phyloP scores from a whole-genome alignment of 1,140 invertebrate genomes.

The Augochlora pura region DNA sequence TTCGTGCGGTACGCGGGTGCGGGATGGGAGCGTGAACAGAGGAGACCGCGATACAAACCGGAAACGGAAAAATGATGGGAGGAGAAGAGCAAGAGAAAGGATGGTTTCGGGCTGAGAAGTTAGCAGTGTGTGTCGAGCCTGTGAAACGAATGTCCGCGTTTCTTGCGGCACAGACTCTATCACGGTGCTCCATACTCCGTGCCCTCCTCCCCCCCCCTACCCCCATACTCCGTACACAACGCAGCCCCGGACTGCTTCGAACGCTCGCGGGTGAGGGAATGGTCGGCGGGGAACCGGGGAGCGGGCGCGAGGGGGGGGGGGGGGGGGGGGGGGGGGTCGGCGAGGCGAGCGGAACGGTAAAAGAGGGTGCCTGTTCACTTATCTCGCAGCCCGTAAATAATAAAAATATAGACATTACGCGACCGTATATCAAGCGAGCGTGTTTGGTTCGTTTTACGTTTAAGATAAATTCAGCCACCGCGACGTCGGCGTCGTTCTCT shows the following conservation, averaged over 20 bases:
- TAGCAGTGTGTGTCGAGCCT: conserved; percentile 65
- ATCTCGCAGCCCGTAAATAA: conserved; percentile 74
- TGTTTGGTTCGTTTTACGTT: conserved; percentile 70
- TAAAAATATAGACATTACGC: conserved; percentile 76
- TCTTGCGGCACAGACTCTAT: conserved; percentile 72
- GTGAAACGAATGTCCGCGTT: conserved; percentile 70
- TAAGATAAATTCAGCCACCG: conserved; percentile 69
- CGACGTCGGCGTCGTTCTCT: conserved; percentile 47
- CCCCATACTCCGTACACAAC: too few relatives aligned
- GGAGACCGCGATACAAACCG: conserved; percentile 37
- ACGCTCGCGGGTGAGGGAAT: not conserved
- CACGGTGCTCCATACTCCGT: conserved; percentile 61
- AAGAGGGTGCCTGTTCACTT: conserved; percentile 66
- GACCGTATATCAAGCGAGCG: conserved; percentile 70
- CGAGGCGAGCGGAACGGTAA: conserved; percentile 12
- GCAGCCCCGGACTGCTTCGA: conserved; percentile 36
- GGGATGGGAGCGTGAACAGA: conserved; percentile 44
- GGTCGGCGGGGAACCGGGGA: too few relatives aligned
- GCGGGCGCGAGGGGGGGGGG: conserved; percentile 2
- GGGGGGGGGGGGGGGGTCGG: conserved; percentile 1
- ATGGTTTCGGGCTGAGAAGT: conserved; percentile 62
- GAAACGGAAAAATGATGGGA: conserved; percentile 13
- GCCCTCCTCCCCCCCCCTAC: too few relatives aligned
- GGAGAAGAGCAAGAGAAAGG: conserved; percentile 33
- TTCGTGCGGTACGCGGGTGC: too few relatives aligned